phyloP scores from a whole-genome alignment of 2,113 vertebrate genomes.

The human region DNA sequence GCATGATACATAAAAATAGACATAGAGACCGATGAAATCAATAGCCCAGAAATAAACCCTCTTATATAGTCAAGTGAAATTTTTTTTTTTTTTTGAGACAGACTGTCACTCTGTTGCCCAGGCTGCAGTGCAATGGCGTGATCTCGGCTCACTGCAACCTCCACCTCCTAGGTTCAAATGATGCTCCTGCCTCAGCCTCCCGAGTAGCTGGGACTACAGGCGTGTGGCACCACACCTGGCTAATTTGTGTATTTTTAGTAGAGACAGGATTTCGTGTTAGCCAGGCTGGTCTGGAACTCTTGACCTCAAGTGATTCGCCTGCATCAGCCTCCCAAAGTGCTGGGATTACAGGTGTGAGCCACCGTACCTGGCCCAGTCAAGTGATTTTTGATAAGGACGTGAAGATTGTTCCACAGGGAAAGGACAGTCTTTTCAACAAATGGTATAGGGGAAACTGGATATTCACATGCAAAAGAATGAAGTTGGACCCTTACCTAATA shows the following conservation, averaged over 20 bases:
- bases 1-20: neutral
- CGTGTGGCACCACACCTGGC: no score
- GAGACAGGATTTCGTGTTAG: neutral
- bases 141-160: no score
- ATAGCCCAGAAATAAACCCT: neutral
- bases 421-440: no score
- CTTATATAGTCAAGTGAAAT: neutral
- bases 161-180: no score
- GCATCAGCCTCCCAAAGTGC: neutral
- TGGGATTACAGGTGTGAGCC: neutral
- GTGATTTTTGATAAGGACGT: no score
- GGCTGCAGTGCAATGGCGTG: no score
- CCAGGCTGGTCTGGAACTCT: neutral
- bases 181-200: no score
- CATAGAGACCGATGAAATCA: neutral
- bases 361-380: neutral
- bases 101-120: neutral
- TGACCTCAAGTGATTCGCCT: neutral
- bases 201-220: no score
- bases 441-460: no score
- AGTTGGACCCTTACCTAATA: no score
- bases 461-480: no score
- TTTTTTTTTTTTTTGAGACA: neutral
- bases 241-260: neutral
- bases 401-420: no score